Evolutionary conservation across 2,888 invertebrate genomes (phyloP).

Genomic region (Pecten maximus): DNA sequence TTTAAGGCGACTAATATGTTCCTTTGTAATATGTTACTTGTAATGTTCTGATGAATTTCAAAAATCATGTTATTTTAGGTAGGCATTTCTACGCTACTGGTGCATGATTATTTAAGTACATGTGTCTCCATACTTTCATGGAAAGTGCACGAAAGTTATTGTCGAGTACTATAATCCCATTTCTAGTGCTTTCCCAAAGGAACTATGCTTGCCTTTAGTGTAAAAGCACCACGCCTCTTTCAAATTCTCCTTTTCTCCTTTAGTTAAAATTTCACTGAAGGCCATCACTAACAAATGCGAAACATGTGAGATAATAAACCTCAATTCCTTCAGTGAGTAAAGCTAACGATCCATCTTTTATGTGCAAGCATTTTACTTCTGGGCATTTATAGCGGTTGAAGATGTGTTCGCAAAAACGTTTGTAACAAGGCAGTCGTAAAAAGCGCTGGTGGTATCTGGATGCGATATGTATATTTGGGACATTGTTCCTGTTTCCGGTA

Average conservation of each 20-base stretch:
- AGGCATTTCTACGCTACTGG: too few relatives aligned
- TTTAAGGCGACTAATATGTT: background rate
- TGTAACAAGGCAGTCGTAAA: background rate
- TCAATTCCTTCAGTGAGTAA: background rate
- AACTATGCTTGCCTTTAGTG: background rate
- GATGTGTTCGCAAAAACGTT: background rate
- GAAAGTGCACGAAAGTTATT: too few relatives aligned
- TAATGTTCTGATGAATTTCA: background rate
- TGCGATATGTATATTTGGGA: background rate
- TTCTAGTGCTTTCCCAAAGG: too few relatives aligned
- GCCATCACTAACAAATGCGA: background rate
- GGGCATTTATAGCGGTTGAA: background rate
- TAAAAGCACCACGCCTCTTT: background rate
- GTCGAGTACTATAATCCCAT: too few relatives aligned
- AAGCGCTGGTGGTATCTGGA: background rate
- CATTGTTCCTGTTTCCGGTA: background rate
- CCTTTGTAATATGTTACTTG: background rate
- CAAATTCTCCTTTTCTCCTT: background rate
- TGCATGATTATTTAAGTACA: too few relatives aligned
- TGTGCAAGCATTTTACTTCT: background rate
- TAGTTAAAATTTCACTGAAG: background rate
- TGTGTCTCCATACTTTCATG: too few relatives aligned
- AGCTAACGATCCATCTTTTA: background rate
- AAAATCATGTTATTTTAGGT: background rate
- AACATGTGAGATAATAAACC: conserved; percentile 13